Base-by-base conservation (phyloP, 2,888 invertebrate genomes). In the Drosophila dives region DNA sequence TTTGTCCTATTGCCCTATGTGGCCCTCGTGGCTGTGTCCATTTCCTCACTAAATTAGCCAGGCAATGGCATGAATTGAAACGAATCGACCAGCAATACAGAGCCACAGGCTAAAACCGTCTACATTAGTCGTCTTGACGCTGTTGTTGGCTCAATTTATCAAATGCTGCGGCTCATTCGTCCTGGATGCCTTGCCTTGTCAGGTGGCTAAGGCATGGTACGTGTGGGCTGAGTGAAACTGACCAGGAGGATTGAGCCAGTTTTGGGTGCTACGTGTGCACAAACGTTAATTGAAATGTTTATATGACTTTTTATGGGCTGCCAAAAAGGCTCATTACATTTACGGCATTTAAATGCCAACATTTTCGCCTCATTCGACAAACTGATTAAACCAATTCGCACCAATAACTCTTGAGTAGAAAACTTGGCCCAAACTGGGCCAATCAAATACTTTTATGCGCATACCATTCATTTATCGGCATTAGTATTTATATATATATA, bases 271-370 rank as follows among this genome's bases (percentile, higher is more conserved):
- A 85, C 88, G 86, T 86, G 90, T 77, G 83, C 75, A 72, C 40
- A 81, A 63, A 69, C 83, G 81, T 83, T 86, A 90, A 86, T 86
- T 86, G 86, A 86, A 86, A 86, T 86, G 90, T 88, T 90, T 89
- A 90, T 88, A 88, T 90, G 90, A 85, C 78, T 89, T 86, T 85
- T 85, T 85, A 85, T 85, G 89, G 89, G 72, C 89, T 85, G 89
- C 80, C 77, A 89, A 89, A 89, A 89, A 81, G 89, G 75, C 75
- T 89, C 85, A 85, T 89, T 85, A 89, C 85, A 80, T 86, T 85
- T 75, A 85, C 87, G 85, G 75, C 60, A 81, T 80, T 89, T 80
- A 82, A 77, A 85, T 86, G 74, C 58, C 54, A 45, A 65, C 71
- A 36, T 67, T 67, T 61, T 61, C 64, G 72, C 54, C 68, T 59